Percentiles rank a stretch among this genome's conserved stretches.
Evolutionary conservation across 2,797 vertebrate species (phyloP).

Genomic region (Xiphorhynchus erythropygius): DNA sequence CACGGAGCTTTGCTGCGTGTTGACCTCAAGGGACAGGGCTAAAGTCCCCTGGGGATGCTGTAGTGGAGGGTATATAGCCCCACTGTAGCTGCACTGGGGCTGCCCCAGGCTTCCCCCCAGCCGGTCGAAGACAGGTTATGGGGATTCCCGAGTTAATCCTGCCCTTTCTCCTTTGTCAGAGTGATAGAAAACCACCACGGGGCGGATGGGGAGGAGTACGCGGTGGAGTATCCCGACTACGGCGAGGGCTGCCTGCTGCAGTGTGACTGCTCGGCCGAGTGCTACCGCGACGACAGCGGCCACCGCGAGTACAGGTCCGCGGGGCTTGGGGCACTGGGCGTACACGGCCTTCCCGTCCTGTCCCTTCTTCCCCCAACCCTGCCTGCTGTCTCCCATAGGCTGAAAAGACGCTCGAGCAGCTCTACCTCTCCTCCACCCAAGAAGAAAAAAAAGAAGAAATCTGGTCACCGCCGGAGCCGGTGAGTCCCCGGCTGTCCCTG

Average conservation of each 20-base stretch:
- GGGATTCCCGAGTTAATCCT: background rate
- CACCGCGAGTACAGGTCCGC: slow-evolving; percentile 86
- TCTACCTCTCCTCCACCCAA: slow-evolving; percentile 93
- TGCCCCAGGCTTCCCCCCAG: background rate
- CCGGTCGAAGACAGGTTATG: rapidly evolving
- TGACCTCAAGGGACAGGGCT: background rate
- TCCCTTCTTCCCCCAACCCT: background rate
- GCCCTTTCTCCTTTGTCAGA: slow-evolving; percentile 25
- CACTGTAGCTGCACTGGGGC: rapidly evolving
- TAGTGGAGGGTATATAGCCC: background rate
- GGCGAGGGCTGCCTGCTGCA: slow-evolving; percentile 81
- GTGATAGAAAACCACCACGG: slow-evolving; percentile 80
- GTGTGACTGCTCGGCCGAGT: slow-evolving; percentile 82
- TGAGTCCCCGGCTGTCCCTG: slow-evolving; percentile 68
- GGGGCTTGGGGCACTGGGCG: rapidly evolving
- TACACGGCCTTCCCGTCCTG: rapidly evolving
- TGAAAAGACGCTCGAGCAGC: slow-evolving; percentile 89
- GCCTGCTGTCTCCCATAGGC: slow-evolving; percentile 15
- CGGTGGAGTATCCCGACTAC: slow-evolving; percentile 76
- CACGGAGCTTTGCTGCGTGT: rapidly evolving
- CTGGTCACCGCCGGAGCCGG: slow-evolving; percentile 89
- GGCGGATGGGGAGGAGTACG: slow-evolving; percentile 76
- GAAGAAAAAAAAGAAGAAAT: slow-evolving; percentile 99
- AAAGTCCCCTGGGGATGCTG: background rate
- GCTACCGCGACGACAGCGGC: slow-evolving; percentile 78